These are phyloP conservation scores for Oreochromis spilurus DNA, from an alignment of 2,113 vertebrate genomes.

Conservation along the genomic window DNA sequence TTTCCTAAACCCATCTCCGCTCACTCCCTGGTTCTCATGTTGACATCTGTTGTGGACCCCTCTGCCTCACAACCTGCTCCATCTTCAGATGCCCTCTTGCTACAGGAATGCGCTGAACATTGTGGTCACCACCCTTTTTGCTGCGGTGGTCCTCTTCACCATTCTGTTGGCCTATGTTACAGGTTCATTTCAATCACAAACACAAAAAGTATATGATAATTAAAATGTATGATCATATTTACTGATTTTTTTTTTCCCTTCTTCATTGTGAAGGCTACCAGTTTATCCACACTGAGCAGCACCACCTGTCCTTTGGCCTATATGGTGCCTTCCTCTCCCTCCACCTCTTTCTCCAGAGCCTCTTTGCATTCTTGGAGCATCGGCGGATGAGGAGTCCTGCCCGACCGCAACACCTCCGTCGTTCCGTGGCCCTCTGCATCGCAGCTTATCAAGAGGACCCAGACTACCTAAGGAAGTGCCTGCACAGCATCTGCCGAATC, in stretches of 20 bases:
- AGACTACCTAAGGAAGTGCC: slow-evolving; percentile 92
- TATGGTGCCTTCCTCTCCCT: slow-evolving; percentile 95
- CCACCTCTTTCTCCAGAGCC: slow-evolving; percentile 92
- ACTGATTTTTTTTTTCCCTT: not conserved
- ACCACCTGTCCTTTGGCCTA: slow-evolving; percentile 96
- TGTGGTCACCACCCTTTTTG: slow-evolving; percentile 90
- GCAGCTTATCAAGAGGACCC: slow-evolving; percentile 96
- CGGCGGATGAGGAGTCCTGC: slow-evolving; percentile 80
- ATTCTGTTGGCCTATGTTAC: slow-evolving; percentile 95
- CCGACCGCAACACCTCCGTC: slow-evolving; percentile 67
- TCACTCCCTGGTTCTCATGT: not conserved
- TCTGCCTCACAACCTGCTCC: not conserved
- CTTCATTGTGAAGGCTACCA: slow-evolving; percentile 80
- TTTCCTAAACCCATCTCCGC: not conserved
- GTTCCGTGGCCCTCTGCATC: slow-evolving; percentile 89
- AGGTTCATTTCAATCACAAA: slow-evolving; percentile 23
- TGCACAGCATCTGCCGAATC: slow-evolving; percentile 84
- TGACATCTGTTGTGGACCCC: not conserved
- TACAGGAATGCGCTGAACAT: slow-evolving; percentile 85
- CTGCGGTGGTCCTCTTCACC: slow-evolving; percentile 88
- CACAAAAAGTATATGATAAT: not conserved
- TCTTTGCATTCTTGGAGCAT: slow-evolving; percentile 96
- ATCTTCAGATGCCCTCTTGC: slow-evolving; percentile 86
- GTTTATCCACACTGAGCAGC: slow-evolving; percentile 97
- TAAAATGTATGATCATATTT: not conserved